phyloP scores from a whole-genome alignment of 2,113 vertebrate species.

The Stigmatopora nigra region DNA sequence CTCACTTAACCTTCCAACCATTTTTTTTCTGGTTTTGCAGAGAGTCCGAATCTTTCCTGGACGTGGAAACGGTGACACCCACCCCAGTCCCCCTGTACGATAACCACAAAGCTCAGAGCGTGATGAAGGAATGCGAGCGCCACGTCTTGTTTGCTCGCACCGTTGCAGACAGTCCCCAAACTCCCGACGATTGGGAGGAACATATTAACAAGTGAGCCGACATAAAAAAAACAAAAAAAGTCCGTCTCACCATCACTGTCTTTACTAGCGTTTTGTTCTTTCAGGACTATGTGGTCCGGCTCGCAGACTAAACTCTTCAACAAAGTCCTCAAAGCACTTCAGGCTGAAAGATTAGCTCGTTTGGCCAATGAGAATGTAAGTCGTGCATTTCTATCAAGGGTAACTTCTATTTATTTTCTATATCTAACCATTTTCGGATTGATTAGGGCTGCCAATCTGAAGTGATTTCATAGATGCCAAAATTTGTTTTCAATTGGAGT shows the following conservation, averaged over 20 bases:
- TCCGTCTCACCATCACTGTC: background rate
- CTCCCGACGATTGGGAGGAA: conserved; percentile 96
- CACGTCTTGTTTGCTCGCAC: conserved; percentile 95
- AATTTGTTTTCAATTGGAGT: no score
- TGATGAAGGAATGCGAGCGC: conserved; percentile 96
- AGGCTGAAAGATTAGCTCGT: conserved; percentile 86
- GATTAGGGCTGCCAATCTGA: no score
- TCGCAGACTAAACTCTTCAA: conserved; percentile 96
- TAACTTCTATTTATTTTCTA: background rate
- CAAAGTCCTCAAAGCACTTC: conserved; percentile 91
- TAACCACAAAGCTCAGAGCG: conserved; percentile 90
- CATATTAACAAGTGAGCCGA: conserved; percentile 83
- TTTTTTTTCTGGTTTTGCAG: conserved; percentile 58
- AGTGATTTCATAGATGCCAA: no score
- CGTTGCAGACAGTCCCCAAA: conserved; percentile 83
- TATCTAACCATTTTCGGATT: background rate
- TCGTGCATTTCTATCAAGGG: conserved; percentile 1
- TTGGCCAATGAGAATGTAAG: conserved; percentile 92
- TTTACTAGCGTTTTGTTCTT: conserved; percentile 19
- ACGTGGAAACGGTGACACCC: conserved; percentile 82
- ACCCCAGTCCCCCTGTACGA: conserved; percentile 84
- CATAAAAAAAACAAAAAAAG: background rate
- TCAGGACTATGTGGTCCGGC: conserved; percentile 88
- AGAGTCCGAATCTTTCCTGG: conserved; percentile 80
- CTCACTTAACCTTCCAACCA: background rate